A percentile compares a stretch with the other conserved stretches of the same genome.
phyloP scores from a whole-genome alignment of 2,888 invertebrate genomes.

The Limenitis camilla region DNA sequence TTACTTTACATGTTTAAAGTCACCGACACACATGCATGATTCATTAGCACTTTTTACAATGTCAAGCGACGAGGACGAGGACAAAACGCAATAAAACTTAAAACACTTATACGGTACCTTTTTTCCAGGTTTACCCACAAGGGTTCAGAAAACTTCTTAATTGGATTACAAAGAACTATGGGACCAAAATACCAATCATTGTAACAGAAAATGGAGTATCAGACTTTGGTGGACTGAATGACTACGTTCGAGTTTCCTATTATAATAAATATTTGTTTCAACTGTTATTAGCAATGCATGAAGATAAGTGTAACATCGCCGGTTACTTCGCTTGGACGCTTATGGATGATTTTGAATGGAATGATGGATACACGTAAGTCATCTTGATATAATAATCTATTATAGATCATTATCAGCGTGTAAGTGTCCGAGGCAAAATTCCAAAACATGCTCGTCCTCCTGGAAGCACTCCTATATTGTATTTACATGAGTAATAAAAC shows the following conservation, averaged over 20 bases:
- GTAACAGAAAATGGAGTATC: constrained; percentile 76
- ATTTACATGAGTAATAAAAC: neutral
- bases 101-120: neutral
- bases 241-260: constrained; percentile 69
- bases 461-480: neutral
- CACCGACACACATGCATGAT: too few species aligned
- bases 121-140: constrained; percentile 72
- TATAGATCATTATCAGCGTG: neutral
- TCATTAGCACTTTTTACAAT: too few species aligned
- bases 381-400: neutral
- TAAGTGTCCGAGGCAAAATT: neutral
- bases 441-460: too few species aligned
- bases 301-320: constrained; percentile 57
- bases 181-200: constrained; percentile 69
- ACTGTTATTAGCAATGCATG: constrained; percentile 49
- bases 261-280: constrained; percentile 64
- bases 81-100: neutral
- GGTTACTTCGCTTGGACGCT: constrained; percentile 77
- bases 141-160: constrained; percentile 77
- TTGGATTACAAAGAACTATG: constrained; percentile 77
- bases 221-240: constrained; percentile 56
- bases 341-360: constrained; percentile 79
- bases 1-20: too few species aligned
- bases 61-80: neutral
- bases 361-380: constrained; percentile 59